Conservation (phyloP, 2,113 vertebrate genomes). For the Strigops habroptila region DNA sequence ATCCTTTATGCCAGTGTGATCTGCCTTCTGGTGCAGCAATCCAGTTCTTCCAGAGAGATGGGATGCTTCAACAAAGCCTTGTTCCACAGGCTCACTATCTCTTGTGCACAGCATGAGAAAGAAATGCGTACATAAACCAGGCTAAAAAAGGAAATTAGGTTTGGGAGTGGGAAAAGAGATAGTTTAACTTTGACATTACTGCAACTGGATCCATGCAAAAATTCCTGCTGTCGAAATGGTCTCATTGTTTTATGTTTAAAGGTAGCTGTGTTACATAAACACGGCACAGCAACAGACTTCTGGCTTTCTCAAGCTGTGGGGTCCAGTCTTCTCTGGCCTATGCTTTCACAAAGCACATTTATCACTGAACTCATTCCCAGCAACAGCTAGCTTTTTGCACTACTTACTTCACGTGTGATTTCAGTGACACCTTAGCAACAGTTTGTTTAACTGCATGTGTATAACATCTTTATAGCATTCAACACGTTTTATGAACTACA, state of each 20-base stretch:
- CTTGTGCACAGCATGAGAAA: neutral
- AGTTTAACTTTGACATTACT: neutral
- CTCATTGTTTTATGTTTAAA: neutral
- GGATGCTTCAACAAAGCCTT: neutral
- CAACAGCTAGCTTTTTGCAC: neutral
- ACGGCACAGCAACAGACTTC: neutral
- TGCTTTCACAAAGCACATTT: neutral
- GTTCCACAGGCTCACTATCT: neutral
- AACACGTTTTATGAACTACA: neutral
- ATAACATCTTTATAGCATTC: neutral
- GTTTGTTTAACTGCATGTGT: neutral
- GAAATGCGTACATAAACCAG: neutral
- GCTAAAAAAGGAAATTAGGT: neutral
- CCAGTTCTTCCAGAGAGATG: neutral
- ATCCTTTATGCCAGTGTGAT: neutral
- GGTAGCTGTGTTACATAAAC: neutral
- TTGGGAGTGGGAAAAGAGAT: neutral
- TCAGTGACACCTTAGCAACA: neutral
- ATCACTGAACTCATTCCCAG: neutral
- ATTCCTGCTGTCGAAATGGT: neutral
- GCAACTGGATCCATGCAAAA: neutral
- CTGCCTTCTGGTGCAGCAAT: neutral
- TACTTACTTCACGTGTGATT: neutral
- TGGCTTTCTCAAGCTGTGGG: neutral
- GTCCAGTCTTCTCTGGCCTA: neutral